Base-by-base conservation (phyloP, 2,888 invertebrate species). In the Limenitis camilla region DNA sequence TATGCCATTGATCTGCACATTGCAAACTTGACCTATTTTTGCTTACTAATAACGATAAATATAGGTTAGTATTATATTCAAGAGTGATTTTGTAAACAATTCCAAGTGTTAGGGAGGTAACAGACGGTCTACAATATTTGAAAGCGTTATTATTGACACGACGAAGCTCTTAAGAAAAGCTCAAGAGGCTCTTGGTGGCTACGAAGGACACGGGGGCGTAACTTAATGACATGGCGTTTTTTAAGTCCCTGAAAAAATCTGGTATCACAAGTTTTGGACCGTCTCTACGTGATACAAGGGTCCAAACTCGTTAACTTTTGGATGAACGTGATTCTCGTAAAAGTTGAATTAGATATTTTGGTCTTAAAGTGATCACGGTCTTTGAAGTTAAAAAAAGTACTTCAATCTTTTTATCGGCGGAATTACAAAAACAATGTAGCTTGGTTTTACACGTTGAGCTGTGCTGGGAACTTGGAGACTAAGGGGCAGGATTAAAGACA, bases 131-230 rank as follows among this genome's bases (percentile, higher is more conserved):
- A 56, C 50, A 58, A 56, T 60, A 59, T 61, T 58, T 52, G 53
- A 59, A 61, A 44, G 53, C 56, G 56, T 61, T 62, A 61, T 63
- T 66, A 67, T 67, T 63, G 64, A 66, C 64, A 62, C 59, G 56
- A 58, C 58, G 60, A 55, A 57, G 52, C 55, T 57, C 63, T 65
- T 35, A 55, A 45, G 60, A 59, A 61, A 61, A 57, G 55, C 50
- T 10, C 47, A 52, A 47, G 52, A 60, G 57, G 52, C 52, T 57
- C 57, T 49, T 33, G 44, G 40, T 29, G 42, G 8, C 49, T 53
- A 19, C 35, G 56, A 57, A 62, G 58, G 61, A 62, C 59, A 58
- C 53, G 45, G 59, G 59, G 32, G 49, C 38, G 48, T 58, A 56
- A 58, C 46, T 55, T 61, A 52, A 59, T 65, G 63, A 62, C 57